Evolutionary conservation across 2,888 invertebrate species (phyloP), one percentile per base, ranked within the genome.

Genomic region (Hydrotaea diabolus): DNA sequence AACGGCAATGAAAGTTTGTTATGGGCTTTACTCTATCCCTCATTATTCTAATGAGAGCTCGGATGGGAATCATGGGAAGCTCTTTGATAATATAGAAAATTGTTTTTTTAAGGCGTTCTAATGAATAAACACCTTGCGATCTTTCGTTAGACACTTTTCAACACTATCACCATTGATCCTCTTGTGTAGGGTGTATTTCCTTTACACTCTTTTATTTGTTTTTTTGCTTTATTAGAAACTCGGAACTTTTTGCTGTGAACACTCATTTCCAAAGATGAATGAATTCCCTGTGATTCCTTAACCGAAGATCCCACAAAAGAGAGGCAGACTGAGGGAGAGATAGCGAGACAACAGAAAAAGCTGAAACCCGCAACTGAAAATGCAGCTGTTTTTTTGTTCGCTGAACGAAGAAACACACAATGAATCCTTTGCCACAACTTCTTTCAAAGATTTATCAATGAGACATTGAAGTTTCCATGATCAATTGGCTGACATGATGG

Each of bases 371-470:
- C 36, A 39, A 23, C 31, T 31, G 36, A 80, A 43, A 46, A 74
- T 23, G 79, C 77, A 82, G 79, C 79, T 85, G 82, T 77, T 73
- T 53, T 31, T 31, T 39, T 4, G 3, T 31, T 62, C 31, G 4
- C 62, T 5, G 26, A 66, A 8, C 73, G 23, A 59, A 80, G 46
- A 64, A 66, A 57, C 31, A 77, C 17, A 49, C 71, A 36, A 62
- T 5, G 53, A 43, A 55, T 79, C 43, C 71, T 73, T n/a, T 46
- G 43, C 23, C 69, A 69, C 69, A 39, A 77, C 55, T 77, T 39
- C 13, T 11, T 73, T 71, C 7, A 62, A 82, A 76, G 79, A 85
- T 85, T 85, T 82, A 85, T 85, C 85, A 85, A 85, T 85, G 85
- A 82, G 85, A 80, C 77, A 77, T 80, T 66, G 66, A 69, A 79